Evolutionary conservation across 2,113 vertebrate species (phyloP), one percentile per base, ranked within the genome.

Genomic region (Etheostoma cragini): DNA sequence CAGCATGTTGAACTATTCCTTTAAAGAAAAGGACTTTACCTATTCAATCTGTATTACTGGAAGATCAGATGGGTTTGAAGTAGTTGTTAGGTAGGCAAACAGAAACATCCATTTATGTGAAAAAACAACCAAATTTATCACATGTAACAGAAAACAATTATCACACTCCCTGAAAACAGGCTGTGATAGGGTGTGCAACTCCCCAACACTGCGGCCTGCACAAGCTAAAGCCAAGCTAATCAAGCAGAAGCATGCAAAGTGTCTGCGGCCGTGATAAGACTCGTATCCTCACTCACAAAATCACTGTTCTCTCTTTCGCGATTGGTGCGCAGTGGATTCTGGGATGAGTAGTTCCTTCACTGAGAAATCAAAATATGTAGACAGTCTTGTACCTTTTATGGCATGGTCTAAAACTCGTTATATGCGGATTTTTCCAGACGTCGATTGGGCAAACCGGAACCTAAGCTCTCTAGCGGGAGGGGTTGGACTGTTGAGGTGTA

Each of bases 241-340:
- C 66, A 80, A 78, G 88, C 88, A 83, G 78, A 74, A 67, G 33
- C 89, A 89, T 92, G 87, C 93, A 90, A 72, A 89, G 86, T 81
- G 80, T 74, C 67, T 26, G 73, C 76, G 87, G 65, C 61, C 72
- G 5, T 4, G 45, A 79, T 35, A 46, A 73, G 46, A 72, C 19
- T 60, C 33, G 19, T 54, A 42, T 74, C 60, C 91, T 95, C 80
- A 96, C 96, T n/a, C n/a, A n/a, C n/a, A n/a, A n/a, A n/a, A n/a
- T n/a, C n/a, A n/a, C n/a, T n/a, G n/a, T n/a, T n/a, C n/a, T n/a
- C n/a, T n/a, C n/a, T n/a, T n/a, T 30, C 3, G 26, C 26, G 26
- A 30, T 30, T 30, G 26, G 26, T 30, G 26, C 26, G 26, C 26
- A 30, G 26, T 30, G 26, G 26, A 30, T 30, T 30, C 1, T 30